A percentile compares a stretch with the other conserved stretches of the same genome.
Conservation (phyloP, 2,113 vertebrate species). For the Otolemur garnettii region DNA sequence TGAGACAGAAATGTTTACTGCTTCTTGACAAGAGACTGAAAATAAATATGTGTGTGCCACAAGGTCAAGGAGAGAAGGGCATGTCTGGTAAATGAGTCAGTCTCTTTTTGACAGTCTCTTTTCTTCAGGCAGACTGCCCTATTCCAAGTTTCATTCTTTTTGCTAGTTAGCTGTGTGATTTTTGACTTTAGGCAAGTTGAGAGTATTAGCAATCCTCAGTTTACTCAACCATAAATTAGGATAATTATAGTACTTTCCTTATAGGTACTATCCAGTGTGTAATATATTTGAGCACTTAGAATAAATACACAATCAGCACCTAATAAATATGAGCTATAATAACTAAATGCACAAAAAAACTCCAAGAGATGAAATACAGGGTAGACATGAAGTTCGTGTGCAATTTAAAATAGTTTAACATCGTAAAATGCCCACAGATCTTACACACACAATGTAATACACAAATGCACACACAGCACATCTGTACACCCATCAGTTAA, state of each 20-base stretch:
- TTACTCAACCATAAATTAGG: not conserved
- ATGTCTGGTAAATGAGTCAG: not conserved
- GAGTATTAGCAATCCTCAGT: not conserved
- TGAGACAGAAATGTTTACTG: not conserved
- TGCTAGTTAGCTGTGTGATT: not conserved
- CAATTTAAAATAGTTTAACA: no score
- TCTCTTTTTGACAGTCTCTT: no score
- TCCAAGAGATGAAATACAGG: not conserved
- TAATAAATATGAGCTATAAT: not conserved
- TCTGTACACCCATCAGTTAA: not conserved
- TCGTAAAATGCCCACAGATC: no score
- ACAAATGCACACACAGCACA: not conserved
- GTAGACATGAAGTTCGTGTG: no score
- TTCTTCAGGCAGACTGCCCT: not conserved
- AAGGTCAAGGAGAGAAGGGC: not conserved
- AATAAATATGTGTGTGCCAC: not conserved
- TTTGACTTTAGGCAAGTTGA: not conserved
- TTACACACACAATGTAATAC: not conserved
- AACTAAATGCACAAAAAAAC: not conserved
- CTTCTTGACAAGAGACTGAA: not conserved
- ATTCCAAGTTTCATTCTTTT: not conserved
- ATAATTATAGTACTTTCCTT: not conserved
- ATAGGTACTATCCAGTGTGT: not conserved
- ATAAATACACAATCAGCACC: not conserved
- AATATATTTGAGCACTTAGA: not conserved